Conservation (phyloP, 2,888 invertebrate genomes). For the Tribolium freemani region DNA sequence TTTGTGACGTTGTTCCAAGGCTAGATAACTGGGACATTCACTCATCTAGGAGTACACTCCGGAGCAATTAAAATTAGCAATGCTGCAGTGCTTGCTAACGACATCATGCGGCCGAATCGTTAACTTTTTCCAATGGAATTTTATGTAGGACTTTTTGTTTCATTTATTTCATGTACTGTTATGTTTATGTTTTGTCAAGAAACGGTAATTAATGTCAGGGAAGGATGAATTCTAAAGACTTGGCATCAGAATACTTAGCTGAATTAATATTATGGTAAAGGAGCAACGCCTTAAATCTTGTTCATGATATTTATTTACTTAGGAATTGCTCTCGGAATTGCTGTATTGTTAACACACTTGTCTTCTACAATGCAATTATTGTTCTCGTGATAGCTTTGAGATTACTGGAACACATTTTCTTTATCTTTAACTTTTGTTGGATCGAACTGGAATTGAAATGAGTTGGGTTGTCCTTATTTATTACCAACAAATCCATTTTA, state of each 20-base stretch:
- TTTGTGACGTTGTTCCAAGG: constrained; percentile 40
- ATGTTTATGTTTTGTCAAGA: constrained; percentile 20
- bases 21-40: constrained; percentile 44
- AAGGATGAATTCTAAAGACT: neutral
- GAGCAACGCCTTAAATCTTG: neutral
- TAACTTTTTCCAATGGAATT: constrained; percentile 17
- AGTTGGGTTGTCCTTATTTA: no score
- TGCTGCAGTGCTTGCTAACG: constrained; percentile 42
- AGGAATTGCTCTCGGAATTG: neutral
- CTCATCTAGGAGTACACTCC: constrained; percentile 21
- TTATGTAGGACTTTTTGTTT: constrained; percentile 15
- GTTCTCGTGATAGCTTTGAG: neutral
- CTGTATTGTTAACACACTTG: neutral
- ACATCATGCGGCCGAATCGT: constrained; percentile 42
- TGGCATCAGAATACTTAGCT: neutral
- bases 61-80: constrained; percentile 39
- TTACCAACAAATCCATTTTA: no score
- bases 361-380: neutral
- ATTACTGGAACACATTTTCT: neutral
- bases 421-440: neutral
- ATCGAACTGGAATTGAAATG: no score
- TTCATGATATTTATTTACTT: neutral
- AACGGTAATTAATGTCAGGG: neutral
- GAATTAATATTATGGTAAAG: neutral
- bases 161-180: constrained; percentile 23